Evolutionary conservation across 2,113 vertebrate genomes (phyloP).

Genomic region (Misgurnus anguillicaudatus): DNA sequence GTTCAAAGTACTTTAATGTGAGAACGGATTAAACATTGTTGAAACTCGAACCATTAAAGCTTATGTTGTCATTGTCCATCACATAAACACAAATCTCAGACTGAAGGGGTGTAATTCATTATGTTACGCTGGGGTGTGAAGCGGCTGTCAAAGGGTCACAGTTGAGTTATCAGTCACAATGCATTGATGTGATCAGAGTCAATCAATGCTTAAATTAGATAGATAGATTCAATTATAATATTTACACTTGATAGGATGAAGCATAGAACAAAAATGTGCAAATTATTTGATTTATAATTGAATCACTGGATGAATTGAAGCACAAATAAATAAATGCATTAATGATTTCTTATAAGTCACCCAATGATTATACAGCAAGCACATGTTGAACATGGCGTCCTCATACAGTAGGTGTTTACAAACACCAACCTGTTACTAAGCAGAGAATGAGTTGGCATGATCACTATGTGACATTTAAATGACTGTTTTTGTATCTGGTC

Average conservation of each 20-base stretch:
- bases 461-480: not conserved
- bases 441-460: not conserved
- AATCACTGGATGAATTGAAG: not conserved
- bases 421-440: not conserved
- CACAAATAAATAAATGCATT: too few relatives aligned
- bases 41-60: not conserved
- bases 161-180: conserved; percentile 1
- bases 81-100: not conserved
- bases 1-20: not conserved
- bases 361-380: not conserved
- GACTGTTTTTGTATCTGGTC: not conserved
- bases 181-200: not conserved
- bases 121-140: conserved; percentile 1
- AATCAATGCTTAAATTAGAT: not conserved
- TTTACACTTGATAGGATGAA: too few relatives aligned
- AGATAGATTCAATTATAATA: not conserved
- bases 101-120: not conserved
- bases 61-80: not conserved
- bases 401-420: not conserved
- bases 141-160: not conserved
- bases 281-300: not conserved
- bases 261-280: not conserved
- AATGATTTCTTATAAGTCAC: not conserved
- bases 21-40: not conserved
- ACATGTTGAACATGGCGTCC: not conserved